Evolutionary conservation across 2,797 vertebrate genomes (phyloP).

Genomic region (Caiman crocodilus): DNA sequence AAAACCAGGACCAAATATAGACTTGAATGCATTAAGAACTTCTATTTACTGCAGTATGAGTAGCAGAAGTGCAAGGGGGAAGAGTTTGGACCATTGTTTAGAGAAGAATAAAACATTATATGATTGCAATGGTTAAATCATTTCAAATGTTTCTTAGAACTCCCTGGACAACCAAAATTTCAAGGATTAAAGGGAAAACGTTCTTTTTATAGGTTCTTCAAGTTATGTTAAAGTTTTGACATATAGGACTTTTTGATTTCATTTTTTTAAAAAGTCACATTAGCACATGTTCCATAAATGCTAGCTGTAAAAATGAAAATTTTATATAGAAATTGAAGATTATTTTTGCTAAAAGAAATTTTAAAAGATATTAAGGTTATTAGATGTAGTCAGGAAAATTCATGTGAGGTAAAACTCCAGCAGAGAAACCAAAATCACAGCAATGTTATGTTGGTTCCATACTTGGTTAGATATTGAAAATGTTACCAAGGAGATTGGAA

Average conservation of each 20-base stretch:
- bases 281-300: slow-evolving; percentile 27
- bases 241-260: slow-evolving; percentile 46
- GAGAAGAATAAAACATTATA: slow-evolving; percentile 6
- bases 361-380: slow-evolving; percentile 38
- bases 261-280: slow-evolving; percentile 41
- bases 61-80: neutral
- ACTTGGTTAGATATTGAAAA: neutral
- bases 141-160: neutral
- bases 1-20: slow-evolving; percentile 11
- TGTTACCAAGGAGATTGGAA: slow-evolving; percentile 23
- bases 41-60: slow-evolving; percentile 13
- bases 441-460: slow-evolving; percentile 25
- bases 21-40: neutral
- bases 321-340: slow-evolving; percentile 67
- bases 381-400: slow-evolving; percentile 49
- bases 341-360: slow-evolving; percentile 35
- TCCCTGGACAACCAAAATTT: neutral
- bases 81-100: slow-evolving; percentile 8
- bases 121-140: neutral
- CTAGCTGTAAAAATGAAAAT: slow-evolving; percentile 42
- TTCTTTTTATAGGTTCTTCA: neutral
- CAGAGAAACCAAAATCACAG: neutral
- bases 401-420: neutral
- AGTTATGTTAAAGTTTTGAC: neutral
- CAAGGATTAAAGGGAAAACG: slow-evolving; percentile 25